phyloP scores from a whole-genome alignment of 2,113 vertebrate genomes.

The Sardina pilchardus region DNA sequence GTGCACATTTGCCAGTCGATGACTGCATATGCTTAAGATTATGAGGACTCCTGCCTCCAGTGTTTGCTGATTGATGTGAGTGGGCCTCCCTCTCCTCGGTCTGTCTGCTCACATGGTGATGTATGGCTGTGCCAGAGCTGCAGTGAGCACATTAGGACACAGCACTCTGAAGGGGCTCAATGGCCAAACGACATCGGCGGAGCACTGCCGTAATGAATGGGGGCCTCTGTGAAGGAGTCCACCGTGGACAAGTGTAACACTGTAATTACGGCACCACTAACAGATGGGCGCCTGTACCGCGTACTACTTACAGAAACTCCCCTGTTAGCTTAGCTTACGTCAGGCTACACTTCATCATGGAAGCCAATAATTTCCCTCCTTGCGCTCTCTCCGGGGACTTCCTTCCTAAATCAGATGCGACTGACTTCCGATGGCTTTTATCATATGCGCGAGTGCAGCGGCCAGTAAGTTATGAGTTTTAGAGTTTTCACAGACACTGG shows the following conservation, averaged over 20 bases:
- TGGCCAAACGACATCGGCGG: slow-evolving; percentile 29
- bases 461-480: background rate
- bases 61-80: background rate
- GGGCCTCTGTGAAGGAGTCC: slow-evolving; percentile 17
- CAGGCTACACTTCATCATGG: slow-evolving; percentile 15
- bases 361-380: slow-evolving; percentile 9
- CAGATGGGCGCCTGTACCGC: slow-evolving; percentile 23
- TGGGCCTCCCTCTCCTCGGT: slow-evolving; percentile 1
- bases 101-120: background rate
- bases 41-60: background rate
- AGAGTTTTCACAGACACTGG: slow-evolving; percentile 11
- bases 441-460: slow-evolving; percentile 11
- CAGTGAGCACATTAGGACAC: slow-evolving; percentile 41
- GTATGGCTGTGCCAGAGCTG: slow-evolving; percentile 38
- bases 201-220: slow-evolving; percentile 18
- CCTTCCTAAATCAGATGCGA: slow-evolving; percentile 13
- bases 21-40: slow-evolving; percentile 10
- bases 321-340: slow-evolving; percentile 9
- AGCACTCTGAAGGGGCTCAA: slow-evolving; percentile 41
- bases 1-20: background rate
- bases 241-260: slow-evolving; percentile 6
- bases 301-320: background rate
- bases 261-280: slow-evolving; percentile 13
- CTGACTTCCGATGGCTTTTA: slow-evolving; percentile 15
- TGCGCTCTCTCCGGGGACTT: background rate